Base-by-base conservation (phyloP, 2,113 vertebrate species). In the Pleuronectes platessa region DNA sequence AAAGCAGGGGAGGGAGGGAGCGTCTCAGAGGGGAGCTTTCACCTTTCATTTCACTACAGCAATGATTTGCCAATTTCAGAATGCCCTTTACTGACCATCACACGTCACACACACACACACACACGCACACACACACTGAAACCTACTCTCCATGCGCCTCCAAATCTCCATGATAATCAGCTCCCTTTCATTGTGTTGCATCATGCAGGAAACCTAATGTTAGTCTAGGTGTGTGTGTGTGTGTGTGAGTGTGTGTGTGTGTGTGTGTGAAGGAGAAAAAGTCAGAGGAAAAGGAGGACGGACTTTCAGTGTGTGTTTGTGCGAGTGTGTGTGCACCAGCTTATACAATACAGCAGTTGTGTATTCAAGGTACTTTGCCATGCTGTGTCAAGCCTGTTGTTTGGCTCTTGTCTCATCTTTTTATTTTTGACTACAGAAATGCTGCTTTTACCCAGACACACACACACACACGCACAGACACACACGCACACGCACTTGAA, bases 171-270 rank as follows among this genome's bases (percentile, higher is more conserved):
- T 90, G 75, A 85, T 86, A 87, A 89, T 91, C 89, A 89, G 82
- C 79, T 61, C 83, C 77, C 88, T 93, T 93, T 93, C 92, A 91
- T 90, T 71, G 88, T 77, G 84, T 93, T 92, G 90, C 92, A 86
- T 92, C 90, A 92, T 87, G 69, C 90, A 87, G 86, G 82, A 82
- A 81, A 87, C 71, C 56, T 62, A 83, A 79, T 69, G 72, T 81
- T 76, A 58, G 61, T 5, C 62, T 74, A 54, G 59, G 31, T 68
- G 27, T 61, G 45, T 60, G 54, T 74, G 78, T 72, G 78, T 45
- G 68, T 24, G 31, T 58, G 35, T 45, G 71, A 55, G 68, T 47
- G 64, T 47, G 64, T 31, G 31, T 54, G 37, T 47, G 71, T 64
- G 69, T 35, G 72, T 76, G 75, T 70, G 78, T 76, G 76, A 78